Evolutionary conservation across 2,113 vertebrate species (phyloP), one percentile per base, ranked within the genome.

Genomic region (Calcarius ornatus): DNA sequence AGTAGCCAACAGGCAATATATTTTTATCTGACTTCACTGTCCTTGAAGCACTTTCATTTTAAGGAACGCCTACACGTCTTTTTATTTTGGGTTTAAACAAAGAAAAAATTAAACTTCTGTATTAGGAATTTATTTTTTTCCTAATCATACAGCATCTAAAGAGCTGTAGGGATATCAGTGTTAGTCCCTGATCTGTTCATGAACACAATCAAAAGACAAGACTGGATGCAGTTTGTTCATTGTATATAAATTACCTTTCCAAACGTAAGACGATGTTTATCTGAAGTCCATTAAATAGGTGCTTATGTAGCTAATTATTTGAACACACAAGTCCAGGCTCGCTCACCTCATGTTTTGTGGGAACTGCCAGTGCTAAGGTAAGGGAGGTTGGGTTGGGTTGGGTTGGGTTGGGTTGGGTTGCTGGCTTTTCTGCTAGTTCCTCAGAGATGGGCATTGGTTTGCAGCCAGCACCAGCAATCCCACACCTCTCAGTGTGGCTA

Each of bases 11-110:
- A 91, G 77, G 72, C 88, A 84, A 70, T 86, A 40, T 94, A 94
- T 97, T 95, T 92, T 92, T 88, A 83, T 94, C 56, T 81, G 82
- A 90, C 85, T 92, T n/a, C 6, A 17, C 43, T 83, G 76, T 56
- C 90, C 87, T 93, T 83, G 86, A 73, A 85, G 33, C 60, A 25
- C 45, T 56, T 83, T 30, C 10, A 63, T 92, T 90, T 91, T 90
- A 88, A 77, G 43, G 35, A 81, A 56, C 8, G 0, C 30, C 88
- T 81, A n/a, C 5, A 0, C 71, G 23, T 73, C 31, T 83, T 89
- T 95, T 82, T 90, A 68, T 61, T 94, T 90, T 33, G 64, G 37
- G 12, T 91, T 90, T 70, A 66, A 91, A 88, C 38, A 94, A 60
- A 85, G 11, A 6, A 76, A 68, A 89, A 35, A 17, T 9, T 35